Conservation (phyloP, 92 coral and sea anemone genomes). For the Paragorgia papillata region DNA sequence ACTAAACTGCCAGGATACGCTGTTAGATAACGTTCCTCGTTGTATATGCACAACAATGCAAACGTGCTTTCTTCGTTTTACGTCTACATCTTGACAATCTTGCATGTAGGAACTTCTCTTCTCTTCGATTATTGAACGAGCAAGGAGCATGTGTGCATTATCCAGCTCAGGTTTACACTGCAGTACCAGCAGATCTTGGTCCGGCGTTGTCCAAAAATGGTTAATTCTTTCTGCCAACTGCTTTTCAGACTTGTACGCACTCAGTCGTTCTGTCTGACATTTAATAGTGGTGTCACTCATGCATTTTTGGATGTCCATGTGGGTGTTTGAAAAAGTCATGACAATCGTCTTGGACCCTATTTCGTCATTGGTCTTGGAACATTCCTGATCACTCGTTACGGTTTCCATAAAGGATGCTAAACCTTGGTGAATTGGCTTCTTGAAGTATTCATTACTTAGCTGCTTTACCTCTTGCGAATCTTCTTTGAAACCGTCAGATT, state of each 20-base stretch:
- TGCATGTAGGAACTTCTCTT: conserved; percentile 59
- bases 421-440: conserved; percentile 70
- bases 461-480: conserved; percentile 56
- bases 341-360: conserved; percentile 54
- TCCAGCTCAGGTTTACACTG: conserved; percentile 88
- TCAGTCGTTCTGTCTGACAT: conserved; percentile 77
- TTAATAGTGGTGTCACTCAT: conserved; percentile 55
- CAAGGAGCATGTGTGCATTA: conserved; percentile 78
- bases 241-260: conserved; percentile 88
- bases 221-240: conserved; percentile 72
- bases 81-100: conserved; percentile 13
- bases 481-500: conserved; percentile 45
- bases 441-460: conserved; percentile 59
- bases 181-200: conserved; percentile 66
- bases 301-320: conserved; percentile 61
- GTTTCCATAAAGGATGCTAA: conserved; percentile 27
- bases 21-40: conserved; percentile 57
- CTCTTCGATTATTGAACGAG: conserved; percentile 80
- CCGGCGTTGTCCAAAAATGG: conserved; percentile 67
- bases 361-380: neutral
- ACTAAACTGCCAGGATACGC: conserved; percentile 85
- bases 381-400: neutral
- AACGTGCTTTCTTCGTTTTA: conserved; percentile 65
- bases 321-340: conserved; percentile 82
- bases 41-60: conserved; percentile 86